phyloP scores from a whole-genome alignment of 2,797 vertebrate species.

The Simalia tracyae region DNA sequence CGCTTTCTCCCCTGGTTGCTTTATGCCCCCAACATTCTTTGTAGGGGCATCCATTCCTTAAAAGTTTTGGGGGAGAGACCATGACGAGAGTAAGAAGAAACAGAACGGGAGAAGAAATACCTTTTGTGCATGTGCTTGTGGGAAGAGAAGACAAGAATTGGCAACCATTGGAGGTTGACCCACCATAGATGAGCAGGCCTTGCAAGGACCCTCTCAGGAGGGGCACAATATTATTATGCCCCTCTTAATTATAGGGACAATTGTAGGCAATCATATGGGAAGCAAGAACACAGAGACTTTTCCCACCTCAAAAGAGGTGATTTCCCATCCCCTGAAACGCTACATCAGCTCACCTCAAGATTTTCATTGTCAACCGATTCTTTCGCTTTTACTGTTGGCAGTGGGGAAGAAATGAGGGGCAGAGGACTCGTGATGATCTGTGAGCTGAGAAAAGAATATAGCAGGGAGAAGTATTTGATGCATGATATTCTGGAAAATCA shows the following conservation, averaged over 20 bases:
- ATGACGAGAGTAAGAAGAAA: not conserved
- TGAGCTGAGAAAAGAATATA: constrained; percentile 75
- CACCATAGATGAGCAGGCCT: too few species aligned
- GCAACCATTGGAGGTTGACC: too few species aligned
- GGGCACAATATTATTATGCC: not conserved
- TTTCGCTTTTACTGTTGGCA: constrained; percentile 82
- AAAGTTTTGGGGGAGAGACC: not conserved
- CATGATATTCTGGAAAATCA: too few species aligned
- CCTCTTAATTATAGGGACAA: not conserved
- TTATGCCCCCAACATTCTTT: not conserved
- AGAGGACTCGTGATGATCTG: constrained; percentile 81
- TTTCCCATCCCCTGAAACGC: not conserved
- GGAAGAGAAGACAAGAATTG: too few species aligned
- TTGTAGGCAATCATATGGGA: too few species aligned
- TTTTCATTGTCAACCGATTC: constrained; percentile 87
- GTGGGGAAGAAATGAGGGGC: constrained; percentile 73
- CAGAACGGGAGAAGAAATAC: not conserved
- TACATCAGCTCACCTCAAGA: constrained; percentile 79
- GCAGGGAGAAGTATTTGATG: not conserved
- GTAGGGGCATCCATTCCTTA: not conserved
- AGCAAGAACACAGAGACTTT: not conserved
- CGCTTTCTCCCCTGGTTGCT: not conserved
- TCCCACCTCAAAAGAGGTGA: not conserved
- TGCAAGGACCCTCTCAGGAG: not conserved
- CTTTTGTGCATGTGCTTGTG: too few species aligned